Evolutionary conservation across 2,113 vertebrate genomes (phyloP).

Genomic region (Sinocyclocheilus anshuiensis): DNA sequence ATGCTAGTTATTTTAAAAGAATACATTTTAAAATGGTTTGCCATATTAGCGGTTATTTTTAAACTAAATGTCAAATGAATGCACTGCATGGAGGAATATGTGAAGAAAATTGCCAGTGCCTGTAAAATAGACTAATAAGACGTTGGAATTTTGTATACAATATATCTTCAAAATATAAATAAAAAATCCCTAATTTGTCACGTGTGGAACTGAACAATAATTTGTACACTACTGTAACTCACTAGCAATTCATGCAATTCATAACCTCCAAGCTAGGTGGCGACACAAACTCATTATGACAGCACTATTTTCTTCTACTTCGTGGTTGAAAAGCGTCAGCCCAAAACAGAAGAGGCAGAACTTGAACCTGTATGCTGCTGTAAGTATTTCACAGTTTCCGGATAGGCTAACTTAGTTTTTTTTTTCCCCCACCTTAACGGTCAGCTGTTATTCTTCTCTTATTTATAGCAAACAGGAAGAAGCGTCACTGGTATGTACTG

Average conservation of each 20-base stretch:
- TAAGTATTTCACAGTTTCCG: constrained; percentile 26
- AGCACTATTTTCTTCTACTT: not conserved
- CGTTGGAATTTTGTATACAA: not conserved
- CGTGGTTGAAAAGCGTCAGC: not conserved
- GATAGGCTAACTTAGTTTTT: not conserved
- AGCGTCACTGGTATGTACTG: not conserved
- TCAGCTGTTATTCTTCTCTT: not conserved
- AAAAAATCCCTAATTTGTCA: not conserved
- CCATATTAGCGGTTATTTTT: too few relatives aligned
- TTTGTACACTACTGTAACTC: not conserved
- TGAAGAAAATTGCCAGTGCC: not conserved
- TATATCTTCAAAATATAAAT: not conserved
- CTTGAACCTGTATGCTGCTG: not conserved
- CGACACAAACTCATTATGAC: not conserved
- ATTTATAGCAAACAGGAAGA: not conserved
- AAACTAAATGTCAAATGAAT: not conserved
- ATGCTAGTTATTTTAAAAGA: too few relatives aligned
- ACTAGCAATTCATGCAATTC: not conserved
- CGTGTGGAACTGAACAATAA: not conserved
- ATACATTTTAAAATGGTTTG: too few relatives aligned
- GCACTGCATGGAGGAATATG: not conserved
- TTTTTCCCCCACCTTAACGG: not conserved
- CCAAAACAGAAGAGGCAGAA: not conserved
- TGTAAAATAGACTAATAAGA: not conserved
- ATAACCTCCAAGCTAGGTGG: constrained; percentile 36